phyloP scores from a whole-genome alignment of 2,797 vertebrate species.

The Buphagus erythrorhynchus region DNA sequence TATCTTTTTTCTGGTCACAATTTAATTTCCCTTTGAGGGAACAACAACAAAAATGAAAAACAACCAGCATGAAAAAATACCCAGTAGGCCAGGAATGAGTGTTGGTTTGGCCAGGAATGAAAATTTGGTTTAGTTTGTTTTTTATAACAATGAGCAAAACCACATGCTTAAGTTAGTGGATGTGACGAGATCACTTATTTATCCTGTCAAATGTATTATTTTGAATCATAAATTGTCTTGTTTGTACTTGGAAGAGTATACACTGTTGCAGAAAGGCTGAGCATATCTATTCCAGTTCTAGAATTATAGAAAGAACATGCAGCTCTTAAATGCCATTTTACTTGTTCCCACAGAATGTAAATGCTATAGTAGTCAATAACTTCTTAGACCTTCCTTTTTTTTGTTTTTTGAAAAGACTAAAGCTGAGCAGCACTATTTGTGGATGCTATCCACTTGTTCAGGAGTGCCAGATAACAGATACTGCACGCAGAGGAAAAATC shows the following conservation, averaged over 20 bases:
- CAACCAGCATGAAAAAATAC: neutral
- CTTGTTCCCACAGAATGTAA: neutral
- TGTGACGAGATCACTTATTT: neutral
- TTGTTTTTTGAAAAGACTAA: neutral
- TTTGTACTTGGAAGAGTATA: neutral
- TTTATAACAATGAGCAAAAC: neutral
- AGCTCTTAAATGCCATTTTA: neutral
- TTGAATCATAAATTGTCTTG: neutral
- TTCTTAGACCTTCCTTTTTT: neutral
- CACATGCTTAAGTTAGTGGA: neutral
- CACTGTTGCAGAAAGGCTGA: neutral
- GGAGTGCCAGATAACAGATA: neutral
- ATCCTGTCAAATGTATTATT: neutral
- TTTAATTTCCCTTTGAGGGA: neutral
- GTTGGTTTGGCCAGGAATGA: neutral
- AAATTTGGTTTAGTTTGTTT: neutral
- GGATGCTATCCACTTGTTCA: neutral
- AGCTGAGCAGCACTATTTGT: neutral
- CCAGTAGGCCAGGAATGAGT: neutral
- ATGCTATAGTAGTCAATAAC: neutral
- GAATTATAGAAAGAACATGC: neutral
- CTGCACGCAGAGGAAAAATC: neutral
- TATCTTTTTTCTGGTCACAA: neutral
- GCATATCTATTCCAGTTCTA: neutral
- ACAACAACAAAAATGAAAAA: neutral